phyloP scores from a whole-genome alignment of 1,140 invertebrate genomes.

The Megalopta genalis region DNA sequence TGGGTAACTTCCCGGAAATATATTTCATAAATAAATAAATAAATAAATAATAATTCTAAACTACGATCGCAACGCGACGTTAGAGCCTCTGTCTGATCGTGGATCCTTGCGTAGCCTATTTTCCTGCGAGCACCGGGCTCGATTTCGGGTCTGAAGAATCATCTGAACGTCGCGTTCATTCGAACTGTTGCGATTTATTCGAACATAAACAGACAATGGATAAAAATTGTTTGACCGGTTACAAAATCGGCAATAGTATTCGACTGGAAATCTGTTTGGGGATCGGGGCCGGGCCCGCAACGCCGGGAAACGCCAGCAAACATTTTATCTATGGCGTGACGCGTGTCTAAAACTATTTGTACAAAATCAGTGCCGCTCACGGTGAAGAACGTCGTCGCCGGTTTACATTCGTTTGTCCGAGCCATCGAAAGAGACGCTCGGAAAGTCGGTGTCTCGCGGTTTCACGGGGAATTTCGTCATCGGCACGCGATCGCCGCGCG shows the following conservation, averaged over 20 bases:
- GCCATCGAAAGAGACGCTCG: not conserved
- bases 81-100: too few relatives aligned
- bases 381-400: too few relatives aligned
- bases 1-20: too few relatives aligned
- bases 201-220: constrained; percentile 38
- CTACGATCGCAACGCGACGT: too few relatives aligned
- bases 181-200: constrained; percentile 31
- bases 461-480: not conserved
- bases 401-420: not conserved
- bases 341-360: not conserved
- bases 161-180: not conserved
- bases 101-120: too few relatives aligned
- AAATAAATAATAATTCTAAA: too few relatives aligned
- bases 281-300: too few relatives aligned
- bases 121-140: too few relatives aligned
- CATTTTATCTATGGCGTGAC: too few relatives aligned
- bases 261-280: not conserved
- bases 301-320: too few relatives aligned
- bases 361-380: not conserved
- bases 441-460: not conserved
- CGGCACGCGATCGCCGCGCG: not conserved
- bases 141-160: not conserved
- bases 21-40: too few relatives aligned
- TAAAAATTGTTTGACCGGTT: constrained; percentile 16
- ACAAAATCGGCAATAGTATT: constrained; percentile 35